These are phyloP conservation scores for Sus scrofa DNA, from an alignment of 2,113 vertebrate genomes.

Conservation along the genomic window DNA sequence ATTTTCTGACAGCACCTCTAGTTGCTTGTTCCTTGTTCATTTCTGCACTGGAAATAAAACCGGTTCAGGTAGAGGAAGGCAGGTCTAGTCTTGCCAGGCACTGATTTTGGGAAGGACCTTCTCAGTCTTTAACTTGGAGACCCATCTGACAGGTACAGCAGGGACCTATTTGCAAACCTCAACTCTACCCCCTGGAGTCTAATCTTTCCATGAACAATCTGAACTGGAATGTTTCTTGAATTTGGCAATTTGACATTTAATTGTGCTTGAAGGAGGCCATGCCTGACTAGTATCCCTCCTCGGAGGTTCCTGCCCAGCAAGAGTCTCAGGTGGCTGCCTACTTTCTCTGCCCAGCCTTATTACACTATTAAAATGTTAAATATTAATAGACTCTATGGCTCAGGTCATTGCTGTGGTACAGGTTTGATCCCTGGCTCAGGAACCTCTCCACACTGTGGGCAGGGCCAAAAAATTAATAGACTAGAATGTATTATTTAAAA, in stretches of 20 bases:
- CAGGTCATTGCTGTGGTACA: too few relatives aligned
- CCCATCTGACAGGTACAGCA: not conserved
- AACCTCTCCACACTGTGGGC: too few relatives aligned
- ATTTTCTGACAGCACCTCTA: not conserved
- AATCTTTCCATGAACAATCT: not conserved
- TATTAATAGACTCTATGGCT: not conserved
- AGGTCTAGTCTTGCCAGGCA: not conserved
- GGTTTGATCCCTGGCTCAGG: too few relatives aligned
- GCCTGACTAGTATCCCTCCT: not conserved
- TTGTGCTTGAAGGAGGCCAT: not conserved
- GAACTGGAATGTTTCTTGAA: not conserved
- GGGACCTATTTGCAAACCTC: not conserved
- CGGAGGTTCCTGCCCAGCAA: not conserved
- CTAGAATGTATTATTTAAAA: not conserved
- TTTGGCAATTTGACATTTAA: conserved; percentile 7
- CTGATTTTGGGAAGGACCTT: not conserved
- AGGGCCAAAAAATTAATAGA: not conserved
- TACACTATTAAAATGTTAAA: not conserved
- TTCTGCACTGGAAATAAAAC: conserved; percentile 35
- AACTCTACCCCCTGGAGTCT: not conserved
- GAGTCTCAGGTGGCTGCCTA: not conserved
- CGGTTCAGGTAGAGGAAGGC: not conserved
- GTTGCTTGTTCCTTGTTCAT: not conserved
- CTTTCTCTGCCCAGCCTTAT: not conserved
- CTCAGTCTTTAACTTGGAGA: not conserved